Evolutionary conservation across 2,888 invertebrate genomes (phyloP), one percentile per base, ranked within the genome.

Genomic region (Synanthedon tipuliformis): DNA sequence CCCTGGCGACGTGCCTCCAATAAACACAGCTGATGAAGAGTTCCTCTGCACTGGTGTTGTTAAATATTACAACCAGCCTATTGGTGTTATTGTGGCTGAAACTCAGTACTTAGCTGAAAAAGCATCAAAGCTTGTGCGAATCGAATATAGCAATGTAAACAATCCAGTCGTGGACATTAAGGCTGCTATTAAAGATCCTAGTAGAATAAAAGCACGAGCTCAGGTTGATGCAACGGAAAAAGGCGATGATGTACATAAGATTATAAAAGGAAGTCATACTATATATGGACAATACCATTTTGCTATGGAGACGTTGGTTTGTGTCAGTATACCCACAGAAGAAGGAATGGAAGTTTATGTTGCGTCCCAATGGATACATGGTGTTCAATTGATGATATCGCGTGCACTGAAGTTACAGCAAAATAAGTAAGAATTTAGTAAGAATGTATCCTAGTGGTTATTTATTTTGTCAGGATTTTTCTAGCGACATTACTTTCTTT

Each of bases 81-180:
- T 93, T 11, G 93, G 91, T 1, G 73, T 93, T 3, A 81, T 93
- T 18, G 89, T 91, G 0, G 93, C 92, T 16, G 81, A 78, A 51
- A 81, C 77, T 16, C 80, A 87, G 52, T 64, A 73, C 1, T 63
- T 82, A 13, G 91, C 92, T 0, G 77, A 86, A 51, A 69, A 74
- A 52, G 90, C 89, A 0, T 85, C 85, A 0, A 69, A 74, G 45
- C 65, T 81, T 57, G 89, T 90, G 0, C 73, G 79, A 61, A 68
- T 90, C 3, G 71, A 66, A 3, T 89, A 89, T 56, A 61, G 61
- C 0, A 66, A 77, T 40, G 63, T 75, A 0, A 66, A 66, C 15
- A 64, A 61, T 51, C 55, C 56, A 27, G 54, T 54, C 3, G 11
- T 53, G 4, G 50, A 54, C 10, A 41, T 58, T 13, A 48, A 48